Conservation (phyloP, 2,797 vertebrate species). For the Loriculus beryllinus region DNA sequence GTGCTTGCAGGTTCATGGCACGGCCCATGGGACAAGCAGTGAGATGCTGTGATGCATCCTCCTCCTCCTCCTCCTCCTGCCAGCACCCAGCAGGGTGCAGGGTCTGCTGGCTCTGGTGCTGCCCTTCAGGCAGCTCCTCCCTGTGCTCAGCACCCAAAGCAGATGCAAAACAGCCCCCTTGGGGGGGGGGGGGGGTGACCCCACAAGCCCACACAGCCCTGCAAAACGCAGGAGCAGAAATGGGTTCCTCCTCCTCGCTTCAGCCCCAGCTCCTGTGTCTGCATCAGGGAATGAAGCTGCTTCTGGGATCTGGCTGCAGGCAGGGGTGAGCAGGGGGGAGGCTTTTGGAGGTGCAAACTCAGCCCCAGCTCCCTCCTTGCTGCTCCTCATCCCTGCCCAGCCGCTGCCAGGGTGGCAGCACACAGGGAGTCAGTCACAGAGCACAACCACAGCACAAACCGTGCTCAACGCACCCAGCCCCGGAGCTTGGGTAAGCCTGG, state of each 20-base stretch:
- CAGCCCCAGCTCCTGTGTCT: not conserved
- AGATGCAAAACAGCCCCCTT: not conserved
- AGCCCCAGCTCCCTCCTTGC: not conserved
- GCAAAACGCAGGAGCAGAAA: not conserved
- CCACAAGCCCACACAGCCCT: accelerated
- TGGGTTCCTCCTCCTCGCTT: not conserved
- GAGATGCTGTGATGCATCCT: accelerated
- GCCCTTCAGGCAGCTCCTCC: not conserved
- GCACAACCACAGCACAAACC: not conserved
- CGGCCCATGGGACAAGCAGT: accelerated
- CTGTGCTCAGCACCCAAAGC: not conserved
- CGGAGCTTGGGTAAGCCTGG: not conserved
- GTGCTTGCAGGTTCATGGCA: accelerated
- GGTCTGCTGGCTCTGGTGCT: accelerated
- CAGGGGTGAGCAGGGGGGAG: not conserved
- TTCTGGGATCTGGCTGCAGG: not conserved
- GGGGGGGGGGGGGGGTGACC: not conserved
- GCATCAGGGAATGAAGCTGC: accelerated
- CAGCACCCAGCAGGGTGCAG: accelerated
- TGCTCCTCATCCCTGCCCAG: not conserved
- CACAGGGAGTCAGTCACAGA: accelerated
- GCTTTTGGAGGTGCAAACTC: not conserved
- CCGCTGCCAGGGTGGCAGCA: not conserved
- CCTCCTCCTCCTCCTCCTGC: not conserved
- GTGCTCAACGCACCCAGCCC: accelerated